These are phyloP conservation scores for Petroica traversi DNA, from an alignment of 2,113 vertebrate genomes.

Conservation along the genomic window DNA sequence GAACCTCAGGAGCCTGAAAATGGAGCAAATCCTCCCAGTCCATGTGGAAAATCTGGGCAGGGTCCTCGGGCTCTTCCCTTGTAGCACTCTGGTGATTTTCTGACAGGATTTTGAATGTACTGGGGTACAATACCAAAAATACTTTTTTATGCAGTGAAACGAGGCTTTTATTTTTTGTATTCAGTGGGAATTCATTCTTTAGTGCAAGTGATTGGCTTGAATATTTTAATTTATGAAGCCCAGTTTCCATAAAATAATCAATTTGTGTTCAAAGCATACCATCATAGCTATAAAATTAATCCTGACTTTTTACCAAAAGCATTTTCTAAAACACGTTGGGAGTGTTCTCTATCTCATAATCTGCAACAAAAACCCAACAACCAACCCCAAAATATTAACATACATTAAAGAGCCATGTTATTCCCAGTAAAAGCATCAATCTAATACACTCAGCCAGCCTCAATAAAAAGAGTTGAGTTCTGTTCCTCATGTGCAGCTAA, in stretches of 20 bases:
- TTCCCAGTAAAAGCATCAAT: not conserved
- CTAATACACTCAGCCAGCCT: not conserved
- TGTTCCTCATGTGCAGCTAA: not conserved
- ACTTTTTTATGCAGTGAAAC: not conserved
- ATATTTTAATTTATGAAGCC: not conserved
- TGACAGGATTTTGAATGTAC: not conserved
- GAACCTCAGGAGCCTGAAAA: not conserved
- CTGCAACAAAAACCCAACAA: not conserved
- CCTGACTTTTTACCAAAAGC: not conserved
- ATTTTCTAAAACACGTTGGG: not conserved
- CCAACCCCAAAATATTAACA: not conserved
- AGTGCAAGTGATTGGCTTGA: not conserved
- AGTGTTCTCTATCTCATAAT: not conserved
- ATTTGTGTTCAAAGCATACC: not conserved
- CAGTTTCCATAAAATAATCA: not conserved
- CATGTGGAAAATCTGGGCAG: rapidly evolving
- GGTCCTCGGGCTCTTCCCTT: not conserved
- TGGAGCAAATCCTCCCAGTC: not conserved
- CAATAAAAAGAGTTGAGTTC: not conserved
- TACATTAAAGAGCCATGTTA: not conserved
- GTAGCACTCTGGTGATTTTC: not conserved
- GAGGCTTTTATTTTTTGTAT: not conserved
- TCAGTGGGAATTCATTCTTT: not conserved
- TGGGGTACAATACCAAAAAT: not conserved
- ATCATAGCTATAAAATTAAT: not conserved